Evolutionary conservation across 2,113 vertebrate genomes (phyloP).

Genomic region (Hoplias malabaricus): DNA sequence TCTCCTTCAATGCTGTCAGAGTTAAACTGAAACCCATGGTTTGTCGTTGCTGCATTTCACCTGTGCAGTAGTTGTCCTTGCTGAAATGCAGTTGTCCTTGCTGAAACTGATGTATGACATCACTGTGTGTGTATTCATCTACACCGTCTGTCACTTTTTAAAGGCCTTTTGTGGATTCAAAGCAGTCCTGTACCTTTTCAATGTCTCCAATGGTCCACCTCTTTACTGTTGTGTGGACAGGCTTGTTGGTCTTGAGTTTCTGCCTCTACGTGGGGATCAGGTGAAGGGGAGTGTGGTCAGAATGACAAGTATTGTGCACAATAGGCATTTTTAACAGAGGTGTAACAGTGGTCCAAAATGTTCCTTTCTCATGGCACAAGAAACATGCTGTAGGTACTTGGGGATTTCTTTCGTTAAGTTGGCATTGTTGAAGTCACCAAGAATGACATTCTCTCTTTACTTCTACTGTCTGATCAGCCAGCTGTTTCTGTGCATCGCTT

Average conservation of each 20-base stretch:
- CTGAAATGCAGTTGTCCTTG: too few species aligned
- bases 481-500: not conserved
- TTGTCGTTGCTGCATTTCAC: not conserved
- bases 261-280: not conserved
- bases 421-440: too few species aligned
- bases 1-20: too few species aligned
- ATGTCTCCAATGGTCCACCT: not conserved
- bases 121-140: not conserved
- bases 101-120: too few species aligned
- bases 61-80: not conserved
- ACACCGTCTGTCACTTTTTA: not conserved
- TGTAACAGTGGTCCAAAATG: too few species aligned
- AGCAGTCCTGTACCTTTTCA: not conserved
- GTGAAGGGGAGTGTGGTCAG: not conserved
- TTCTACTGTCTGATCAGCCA: not conserved
- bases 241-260: not conserved
- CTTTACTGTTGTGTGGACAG: not conserved
- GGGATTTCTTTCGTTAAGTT: too few species aligned
- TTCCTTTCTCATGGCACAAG: too few species aligned
- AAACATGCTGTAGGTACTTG: too few species aligned
- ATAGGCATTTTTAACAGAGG: too few species aligned
- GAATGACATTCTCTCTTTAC: not conserved
- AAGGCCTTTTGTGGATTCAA: too few species aligned
- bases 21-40: not conserved
- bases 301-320: too few species aligned